Conservation (phyloP, 1,140 invertebrate species). For the Vollenhovia emeryi region DNA sequence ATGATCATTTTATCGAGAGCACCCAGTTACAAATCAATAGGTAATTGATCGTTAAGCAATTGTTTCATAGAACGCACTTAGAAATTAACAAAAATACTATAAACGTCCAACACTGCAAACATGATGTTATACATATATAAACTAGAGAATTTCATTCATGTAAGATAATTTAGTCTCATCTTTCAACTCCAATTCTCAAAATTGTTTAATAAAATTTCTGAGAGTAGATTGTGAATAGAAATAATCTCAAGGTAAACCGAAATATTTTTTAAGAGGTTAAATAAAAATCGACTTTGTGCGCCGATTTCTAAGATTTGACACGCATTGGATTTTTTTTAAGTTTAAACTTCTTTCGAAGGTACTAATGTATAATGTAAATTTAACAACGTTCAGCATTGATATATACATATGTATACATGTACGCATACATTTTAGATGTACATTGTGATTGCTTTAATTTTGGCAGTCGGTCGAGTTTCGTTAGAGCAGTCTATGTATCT, state of each 20-base stretch:
- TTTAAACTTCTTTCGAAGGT: not conserved
- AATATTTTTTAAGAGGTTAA: not conserved
- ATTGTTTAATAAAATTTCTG: not conserved
- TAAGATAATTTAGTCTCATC: not conserved
- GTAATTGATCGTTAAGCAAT: not conserved
- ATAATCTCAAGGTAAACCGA: not conserved
- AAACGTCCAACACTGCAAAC: not conserved
- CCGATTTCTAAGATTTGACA: not conserved
- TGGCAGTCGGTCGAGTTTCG: not conserved
- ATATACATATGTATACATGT: not conserved
- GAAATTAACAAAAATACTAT: slow-evolving; percentile 9
- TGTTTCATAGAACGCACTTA: not conserved
- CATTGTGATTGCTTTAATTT: slow-evolving; percentile 29
- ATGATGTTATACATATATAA: slow-evolving; percentile 1
- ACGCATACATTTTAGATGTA: not conserved
- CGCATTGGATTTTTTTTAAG: not conserved
- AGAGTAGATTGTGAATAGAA: not conserved
- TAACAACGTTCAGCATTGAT: not conserved
- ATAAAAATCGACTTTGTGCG: not conserved
- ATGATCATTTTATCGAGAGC: slow-evolving; percentile 15
- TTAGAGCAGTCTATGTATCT: not conserved
- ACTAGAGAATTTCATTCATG: not conserved
- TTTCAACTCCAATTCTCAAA: not conserved
- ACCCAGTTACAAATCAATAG: not conserved
- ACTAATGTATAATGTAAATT: slow-evolving; percentile 30